Conservation (phyloP, 2,888 invertebrate genomes). For the Tetramorium bicarinatum region DNA sequence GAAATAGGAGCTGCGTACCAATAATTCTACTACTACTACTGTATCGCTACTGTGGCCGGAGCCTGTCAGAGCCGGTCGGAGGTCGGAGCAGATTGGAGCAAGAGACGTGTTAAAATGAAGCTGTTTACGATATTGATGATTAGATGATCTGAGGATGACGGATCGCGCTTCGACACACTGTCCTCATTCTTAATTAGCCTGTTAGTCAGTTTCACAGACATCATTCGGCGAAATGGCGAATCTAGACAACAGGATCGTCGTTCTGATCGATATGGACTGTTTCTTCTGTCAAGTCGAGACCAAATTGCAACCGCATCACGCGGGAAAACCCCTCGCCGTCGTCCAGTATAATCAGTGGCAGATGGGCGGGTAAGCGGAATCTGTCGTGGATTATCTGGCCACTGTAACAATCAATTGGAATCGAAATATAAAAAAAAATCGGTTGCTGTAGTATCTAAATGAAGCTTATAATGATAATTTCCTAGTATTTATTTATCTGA, state of each 20-base stretch:
- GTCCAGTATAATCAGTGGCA: constrained; percentile 98
- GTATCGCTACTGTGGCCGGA: too few relatives aligned
- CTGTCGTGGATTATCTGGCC: background rate
- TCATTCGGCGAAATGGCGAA: constrained; percentile 55
- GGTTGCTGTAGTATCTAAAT: background rate
- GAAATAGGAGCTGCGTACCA: too few relatives aligned
- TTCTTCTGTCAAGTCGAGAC: constrained; percentile 99
- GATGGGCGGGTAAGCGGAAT: constrained; percentile 93
- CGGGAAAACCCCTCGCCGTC: constrained; percentile 97
- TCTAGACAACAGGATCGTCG: constrained; percentile 86
- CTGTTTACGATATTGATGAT: background rate
- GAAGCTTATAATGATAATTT: background rate
- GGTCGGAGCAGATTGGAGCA: background rate
- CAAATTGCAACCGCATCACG: constrained; percentile 93
- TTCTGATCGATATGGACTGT: constrained; percentile 99
- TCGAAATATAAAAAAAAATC: background rate
- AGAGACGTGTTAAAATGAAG: background rate
- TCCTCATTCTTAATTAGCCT: background rate
- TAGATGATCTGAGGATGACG: background rate
- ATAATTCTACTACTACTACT: too few relatives aligned
- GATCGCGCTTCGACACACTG: background rate
- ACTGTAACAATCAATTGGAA: background rate
- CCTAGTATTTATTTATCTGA: background rate
- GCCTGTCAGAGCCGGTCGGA: too few relatives aligned
- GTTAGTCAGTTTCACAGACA: background rate